Evolutionary conservation across 1,140 invertebrate species (phyloP).

Genomic region (Hermetia illucens): DNA sequence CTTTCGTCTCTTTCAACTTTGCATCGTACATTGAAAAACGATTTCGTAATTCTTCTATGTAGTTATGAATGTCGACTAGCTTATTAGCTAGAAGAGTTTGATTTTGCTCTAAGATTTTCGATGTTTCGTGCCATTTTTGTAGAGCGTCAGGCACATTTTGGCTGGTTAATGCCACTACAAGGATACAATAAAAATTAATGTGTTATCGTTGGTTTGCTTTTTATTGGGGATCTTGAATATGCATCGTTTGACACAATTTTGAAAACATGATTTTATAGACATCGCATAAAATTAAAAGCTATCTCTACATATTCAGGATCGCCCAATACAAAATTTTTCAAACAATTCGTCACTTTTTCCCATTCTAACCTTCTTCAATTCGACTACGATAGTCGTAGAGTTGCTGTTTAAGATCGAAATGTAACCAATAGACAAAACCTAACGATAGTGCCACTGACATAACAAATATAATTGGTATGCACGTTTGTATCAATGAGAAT

Average conservation of each 20-base stretch:
- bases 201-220: not conserved
- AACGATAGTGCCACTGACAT: conserved; percentile 17
- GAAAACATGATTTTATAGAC: no score
- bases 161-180: conserved; percentile 39
- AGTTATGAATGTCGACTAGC: conserved; percentile 16
- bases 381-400: conserved; percentile 24
- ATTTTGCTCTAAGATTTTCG: conserved; percentile 41
- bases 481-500: conserved; percentile 14
- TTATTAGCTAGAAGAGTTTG: conserved; percentile 30
- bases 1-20: conserved; percentile 15
- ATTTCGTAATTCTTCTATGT: conserved; percentile 13
- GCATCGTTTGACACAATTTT: no score
- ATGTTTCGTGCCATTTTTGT: conserved; percentile 44
- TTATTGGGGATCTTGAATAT: no score
- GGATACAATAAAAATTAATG: not conserved
- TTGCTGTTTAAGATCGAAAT: conserved; percentile 26
- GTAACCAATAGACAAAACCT: conserved; percentile 23
- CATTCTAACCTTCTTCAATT: conserved; percentile 23
- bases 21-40: conserved; percentile 17
- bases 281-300: no score
- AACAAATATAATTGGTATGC: conserved; percentile 19
- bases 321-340: no score
- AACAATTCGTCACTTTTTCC: no score
- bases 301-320: no score
- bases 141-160: conserved; percentile 43